Evolutionary conservation across 2,113 vertebrate species (phyloP).

Genomic region (Tachysurus vachellii): DNA sequence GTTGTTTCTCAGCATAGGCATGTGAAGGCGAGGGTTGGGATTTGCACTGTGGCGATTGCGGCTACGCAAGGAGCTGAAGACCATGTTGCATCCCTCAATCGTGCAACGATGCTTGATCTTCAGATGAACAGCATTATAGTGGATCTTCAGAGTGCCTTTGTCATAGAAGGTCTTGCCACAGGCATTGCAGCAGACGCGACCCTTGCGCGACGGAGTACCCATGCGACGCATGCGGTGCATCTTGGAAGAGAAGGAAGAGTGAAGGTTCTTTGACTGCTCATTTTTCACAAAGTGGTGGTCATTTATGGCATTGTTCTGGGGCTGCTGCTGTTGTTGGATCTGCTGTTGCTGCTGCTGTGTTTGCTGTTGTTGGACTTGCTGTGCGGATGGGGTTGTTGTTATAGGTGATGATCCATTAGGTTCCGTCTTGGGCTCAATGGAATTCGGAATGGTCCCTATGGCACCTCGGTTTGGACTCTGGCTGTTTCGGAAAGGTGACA

Average conservation of each 20-base stretch:
- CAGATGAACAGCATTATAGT: constrained; percentile 97
- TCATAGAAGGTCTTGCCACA: constrained; percentile 99
- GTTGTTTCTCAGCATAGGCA: constrained; percentile 99
- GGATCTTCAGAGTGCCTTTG: constrained; percentile 98
- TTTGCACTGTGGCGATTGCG: constrained; percentile 98
- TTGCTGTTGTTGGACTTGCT: constrained; percentile 64
- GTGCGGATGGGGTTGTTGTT: constrained; percentile 71
- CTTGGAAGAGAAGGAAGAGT: constrained; percentile 85
- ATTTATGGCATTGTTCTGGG: constrained; percentile 80
- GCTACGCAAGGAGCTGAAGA: constrained; percentile 96
- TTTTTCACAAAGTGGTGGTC: constrained; percentile 87
- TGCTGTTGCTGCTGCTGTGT: constrained; percentile 72
- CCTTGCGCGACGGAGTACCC: constrained; percentile 94
- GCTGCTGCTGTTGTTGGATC: constrained; percentile 59
- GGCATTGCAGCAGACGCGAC: constrained; percentile 96
- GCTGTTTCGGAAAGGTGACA: constrained; percentile 88
- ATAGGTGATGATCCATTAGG: constrained; percentile 85
- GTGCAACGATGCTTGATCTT: constrained; percentile 99
- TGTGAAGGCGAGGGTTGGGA: constrained; percentile 95
- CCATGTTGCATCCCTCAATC: constrained; percentile 99
- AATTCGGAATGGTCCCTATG: constrained; percentile 84
- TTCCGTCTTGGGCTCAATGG: constrained; percentile 94
- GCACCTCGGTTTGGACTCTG: constrained; percentile 87
- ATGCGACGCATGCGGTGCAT: constrained; percentile 98
- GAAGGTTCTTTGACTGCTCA: constrained; percentile 84